Evolutionary conservation across 2,888 invertebrate genomes (phyloP).

Genomic region (Pyrrhia umbra): DNA sequence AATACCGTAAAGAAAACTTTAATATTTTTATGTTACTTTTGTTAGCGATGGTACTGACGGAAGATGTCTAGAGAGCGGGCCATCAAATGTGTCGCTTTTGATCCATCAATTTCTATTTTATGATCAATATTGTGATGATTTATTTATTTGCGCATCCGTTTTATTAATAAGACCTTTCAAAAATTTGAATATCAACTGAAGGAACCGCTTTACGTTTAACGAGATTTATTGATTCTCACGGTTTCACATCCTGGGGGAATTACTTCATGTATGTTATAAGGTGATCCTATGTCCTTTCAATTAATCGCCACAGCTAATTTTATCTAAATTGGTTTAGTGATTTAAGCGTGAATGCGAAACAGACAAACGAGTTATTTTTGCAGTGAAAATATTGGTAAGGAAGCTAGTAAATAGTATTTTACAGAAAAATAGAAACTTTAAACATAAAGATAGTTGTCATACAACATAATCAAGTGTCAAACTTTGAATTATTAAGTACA

Average conservation of each 20-base stretch:
- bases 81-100: constrained; percentile 46
- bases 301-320: no score
- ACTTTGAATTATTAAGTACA: constrained; percentile 40
- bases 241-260: no score
- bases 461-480: constrained; percentile 23
- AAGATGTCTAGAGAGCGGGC: constrained; percentile 39
- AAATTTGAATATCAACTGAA: constrained; percentile 21
- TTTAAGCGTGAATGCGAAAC: no score
- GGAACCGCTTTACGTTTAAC: constrained; percentile 17
- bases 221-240: background rate
- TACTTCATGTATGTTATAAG: no score
- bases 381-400: no score
- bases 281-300: no score
- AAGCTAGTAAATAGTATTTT: no score
- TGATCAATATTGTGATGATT: constrained; percentile 46
- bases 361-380: no score
- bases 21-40: no score
- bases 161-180: constrained; percentile 28
- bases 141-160: constrained; percentile 50
- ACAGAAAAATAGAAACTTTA: no score
- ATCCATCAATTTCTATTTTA: constrained; percentile 55
- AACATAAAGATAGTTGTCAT: constrained; percentile 2
- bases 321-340: no score
- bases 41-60: constrained; percentile 32
- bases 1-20: no score